Evolutionary conservation across 2,888 invertebrate species (phyloP).

Genomic region (Sphaerolaimus hirsutus): DNA sequence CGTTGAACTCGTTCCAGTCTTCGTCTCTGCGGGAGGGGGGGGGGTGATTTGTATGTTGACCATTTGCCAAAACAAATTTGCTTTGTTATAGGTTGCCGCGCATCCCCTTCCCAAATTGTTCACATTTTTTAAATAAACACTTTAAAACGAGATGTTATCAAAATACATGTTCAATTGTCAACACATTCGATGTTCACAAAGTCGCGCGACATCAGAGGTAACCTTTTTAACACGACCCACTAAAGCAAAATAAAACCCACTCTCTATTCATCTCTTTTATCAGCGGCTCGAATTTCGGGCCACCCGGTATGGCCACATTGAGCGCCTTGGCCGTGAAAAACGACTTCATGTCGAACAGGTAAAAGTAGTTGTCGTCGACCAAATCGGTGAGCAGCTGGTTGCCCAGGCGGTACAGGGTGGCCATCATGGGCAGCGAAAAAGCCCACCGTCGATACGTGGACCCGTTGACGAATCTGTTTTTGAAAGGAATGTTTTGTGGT

Average conservation of each 20-base stretch:
- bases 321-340: slow-evolving; percentile 98
- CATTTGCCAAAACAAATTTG: no score
- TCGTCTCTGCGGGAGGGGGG: slow-evolving; percentile 56
- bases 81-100: no score
- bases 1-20: slow-evolving; percentile 99
- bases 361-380: slow-evolving; percentile 82
- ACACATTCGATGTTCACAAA: no score
- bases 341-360: slow-evolving; percentile 91
- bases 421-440: slow-evolving; percentile 80
- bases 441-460: slow-evolving; percentile 91
- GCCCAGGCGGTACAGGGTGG: slow-evolving; percentile 81
- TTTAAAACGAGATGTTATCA: no score
- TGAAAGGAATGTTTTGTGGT: no score
- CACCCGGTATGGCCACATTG: slow-evolving; percentile 97
- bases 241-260: slow-evolving; percentile 32
- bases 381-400: slow-evolving; percentile 91
- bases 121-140: no score
- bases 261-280: slow-evolving; percentile 89
- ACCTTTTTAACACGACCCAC: not conserved
- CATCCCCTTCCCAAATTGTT: no score
- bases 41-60: no score
- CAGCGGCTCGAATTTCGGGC: slow-evolving; percentile 94
- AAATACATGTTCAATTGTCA: no score
- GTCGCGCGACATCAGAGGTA: no score
- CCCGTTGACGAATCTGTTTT: slow-evolving; percentile 58